phyloP scores from a whole-genome alignment of 2,797 vertebrate species.

The Lindbergichthys nudifrons region DNA sequence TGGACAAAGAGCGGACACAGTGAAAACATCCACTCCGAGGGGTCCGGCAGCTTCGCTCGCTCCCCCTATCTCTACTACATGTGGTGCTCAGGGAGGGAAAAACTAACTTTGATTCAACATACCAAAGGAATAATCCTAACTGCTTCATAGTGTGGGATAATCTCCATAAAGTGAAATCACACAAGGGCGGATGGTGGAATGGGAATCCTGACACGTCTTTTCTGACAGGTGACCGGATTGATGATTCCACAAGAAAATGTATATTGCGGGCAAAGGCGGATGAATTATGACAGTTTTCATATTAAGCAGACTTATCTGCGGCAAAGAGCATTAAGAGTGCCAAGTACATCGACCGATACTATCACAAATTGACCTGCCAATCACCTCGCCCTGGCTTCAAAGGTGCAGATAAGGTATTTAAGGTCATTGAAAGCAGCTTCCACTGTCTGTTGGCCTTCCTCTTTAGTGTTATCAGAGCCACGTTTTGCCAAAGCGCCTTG shows the following conservation, averaged over 20 bases:
- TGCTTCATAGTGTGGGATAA: constrained; percentile 78
- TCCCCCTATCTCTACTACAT: constrained; percentile 54
- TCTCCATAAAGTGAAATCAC: constrained; percentile 85
- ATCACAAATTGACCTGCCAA: constrained; percentile 90
- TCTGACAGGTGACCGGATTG: constrained; percentile 81
- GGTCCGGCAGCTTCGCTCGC: constrained; percentile 49
- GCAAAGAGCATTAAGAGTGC: constrained; percentile 85
- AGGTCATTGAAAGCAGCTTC: constrained; percentile 84
- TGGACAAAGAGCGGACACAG: constrained; percentile 86
- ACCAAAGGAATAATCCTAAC: constrained; percentile 76
- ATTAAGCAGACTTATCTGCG: constrained; percentile 87
- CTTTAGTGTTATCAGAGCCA: constrained; percentile 74
- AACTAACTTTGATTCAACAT: constrained; percentile 78
- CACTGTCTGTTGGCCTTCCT: constrained; percentile 70
- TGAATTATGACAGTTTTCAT: constrained; percentile 89
- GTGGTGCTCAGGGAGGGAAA: constrained; percentile 56
- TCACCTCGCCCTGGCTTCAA: constrained; percentile 83
- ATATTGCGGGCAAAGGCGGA: constrained; percentile 75
- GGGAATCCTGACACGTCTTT: constrained; percentile 69
- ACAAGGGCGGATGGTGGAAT: constrained; percentile 58
- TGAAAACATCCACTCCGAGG: constrained; percentile 60
- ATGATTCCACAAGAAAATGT: constrained; percentile 81
- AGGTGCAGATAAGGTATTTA: constrained; percentile 86
- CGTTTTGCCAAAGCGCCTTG: constrained; percentile 64
- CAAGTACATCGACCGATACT: constrained; percentile 84